phyloP scores from a whole-genome alignment of 2,797 vertebrate genomes.

The Uromys caudimaculatus region DNA sequence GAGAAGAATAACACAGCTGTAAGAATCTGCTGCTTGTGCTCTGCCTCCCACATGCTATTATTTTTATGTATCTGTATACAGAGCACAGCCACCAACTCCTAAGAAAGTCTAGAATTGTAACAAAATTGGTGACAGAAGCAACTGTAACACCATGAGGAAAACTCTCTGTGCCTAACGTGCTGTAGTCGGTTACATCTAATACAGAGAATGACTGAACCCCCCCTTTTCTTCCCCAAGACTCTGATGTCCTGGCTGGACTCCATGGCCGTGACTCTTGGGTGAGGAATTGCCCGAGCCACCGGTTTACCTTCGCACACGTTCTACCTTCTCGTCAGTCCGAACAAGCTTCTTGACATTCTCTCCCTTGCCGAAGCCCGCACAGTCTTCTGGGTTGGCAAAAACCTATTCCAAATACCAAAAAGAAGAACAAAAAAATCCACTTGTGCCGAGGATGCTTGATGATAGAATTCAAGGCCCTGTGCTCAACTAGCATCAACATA shows the following conservation, averaged over 20 bases:
- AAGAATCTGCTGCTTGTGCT: background rate
- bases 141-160: background rate
- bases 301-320: constrained; percentile 92
- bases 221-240: background rate
- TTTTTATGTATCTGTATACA: background rate
- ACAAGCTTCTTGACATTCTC: constrained; percentile 89
- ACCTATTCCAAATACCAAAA: constrained; percentile 85
- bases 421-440: background rate
- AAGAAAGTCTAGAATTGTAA: background rate
- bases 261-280: background rate
- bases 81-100: background rate
- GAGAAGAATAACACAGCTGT: background rate
- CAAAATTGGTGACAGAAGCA: background rate
- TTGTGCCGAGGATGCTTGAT: background rate
- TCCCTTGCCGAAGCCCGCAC: constrained; percentile 73
- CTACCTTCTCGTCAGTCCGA: constrained; percentile 89
- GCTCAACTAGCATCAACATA: background rate
- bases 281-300: background rate
- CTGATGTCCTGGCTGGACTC: background rate
- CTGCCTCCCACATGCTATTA: background rate
- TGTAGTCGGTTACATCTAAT: background rate
- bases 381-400: constrained; percentile 92
- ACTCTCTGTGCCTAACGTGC: background rate
- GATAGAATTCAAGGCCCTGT: background rate
- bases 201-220: background rate